Base-by-base conservation (phyloP, 92 coral and sea anemone species). In the Phymanthus crucifer region DNA sequence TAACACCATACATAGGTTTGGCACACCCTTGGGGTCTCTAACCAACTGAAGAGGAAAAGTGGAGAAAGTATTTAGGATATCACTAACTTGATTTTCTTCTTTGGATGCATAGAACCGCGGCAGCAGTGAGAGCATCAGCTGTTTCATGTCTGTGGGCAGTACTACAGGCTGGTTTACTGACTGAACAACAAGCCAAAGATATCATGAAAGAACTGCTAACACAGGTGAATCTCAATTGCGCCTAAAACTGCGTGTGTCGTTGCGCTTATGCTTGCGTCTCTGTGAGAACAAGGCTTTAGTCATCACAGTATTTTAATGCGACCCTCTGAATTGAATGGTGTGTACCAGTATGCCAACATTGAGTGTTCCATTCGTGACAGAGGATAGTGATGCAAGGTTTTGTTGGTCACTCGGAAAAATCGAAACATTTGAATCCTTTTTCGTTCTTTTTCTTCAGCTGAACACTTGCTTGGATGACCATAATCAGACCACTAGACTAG, bases 61-160 rank as follows among this genome's bases (percentile, higher is more conserved):
- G 43, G 3, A 38, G 8, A 38, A 38, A 38, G 43, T 38, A 8
- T 50, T 9, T 50, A 14, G 50, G 16, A 50, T 14, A 50, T 0
- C 1, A 3, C 1, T 50, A 50, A 16, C 57, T 0, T 54, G 10
- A 19, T 24, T 54, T 61, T 6, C 2, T 61, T 61, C 11, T 24
- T 61, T 29, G 32, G 33, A 61, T 61, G 26, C 12, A 3, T 82
- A 95, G 99, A 70, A 94, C 94, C 16, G 98, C 99, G 19, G 91
- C 92, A 24, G 95, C 99, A 68, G 94, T 93, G 26, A 90, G 98
- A 32, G 93, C 98, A 50, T 98, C 98, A 33, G 98, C 99, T n/a
- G 83, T 95, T 79, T 95, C 99, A 40, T 93, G 98, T 52, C 80
- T 95, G 47, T 95, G 99, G 99, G 96, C 99, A 10, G 80, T 93